phyloP scores from a whole-genome alignment of 1,140 invertebrate genomes.

The Scaptomyza hsui region DNA sequence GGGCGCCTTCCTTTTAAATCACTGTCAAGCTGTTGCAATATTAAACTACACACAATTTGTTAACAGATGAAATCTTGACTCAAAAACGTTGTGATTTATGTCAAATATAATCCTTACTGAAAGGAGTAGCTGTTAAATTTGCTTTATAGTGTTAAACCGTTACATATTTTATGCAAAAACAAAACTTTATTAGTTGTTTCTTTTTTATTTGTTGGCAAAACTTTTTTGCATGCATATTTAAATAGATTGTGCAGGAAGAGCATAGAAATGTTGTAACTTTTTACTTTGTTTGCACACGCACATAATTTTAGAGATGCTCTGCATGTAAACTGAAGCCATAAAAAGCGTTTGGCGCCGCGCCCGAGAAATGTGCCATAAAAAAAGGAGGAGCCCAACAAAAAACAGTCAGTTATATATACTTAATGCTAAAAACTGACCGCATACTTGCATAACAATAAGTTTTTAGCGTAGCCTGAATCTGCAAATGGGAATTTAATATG shows the following conservation, averaged over 20 bases:
- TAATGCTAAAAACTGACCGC: conserved; percentile 31
- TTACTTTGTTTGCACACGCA: conserved; percentile 2
- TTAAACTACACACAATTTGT: background rate
- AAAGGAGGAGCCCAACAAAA: conserved; percentile 17
- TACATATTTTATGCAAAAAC: too few species aligned
- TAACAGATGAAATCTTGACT: background rate
- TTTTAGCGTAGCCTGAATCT: conserved; percentile 26
- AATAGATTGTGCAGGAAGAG: background rate
- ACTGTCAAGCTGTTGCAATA: background rate
- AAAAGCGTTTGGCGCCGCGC: conserved; percentile 9
- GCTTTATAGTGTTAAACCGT: too few species aligned
- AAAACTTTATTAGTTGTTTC: too few species aligned
- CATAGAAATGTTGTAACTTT: background rate
- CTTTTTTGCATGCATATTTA: background rate
- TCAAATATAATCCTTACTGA: background rate
- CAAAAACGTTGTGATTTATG: background rate
- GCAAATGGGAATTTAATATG: conserved; percentile 48
- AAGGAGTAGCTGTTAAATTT: background rate
- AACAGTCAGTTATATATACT: conserved; percentile 1
- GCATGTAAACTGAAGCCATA: conserved; percentile 17
- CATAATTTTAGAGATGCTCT: conserved; percentile 12
- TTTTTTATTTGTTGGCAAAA: background rate
- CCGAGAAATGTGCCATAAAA: conserved; percentile 30
- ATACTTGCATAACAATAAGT: conserved; percentile 40
- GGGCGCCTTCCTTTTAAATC: background rate